Evolutionary conservation across 2,113 vertebrate species (phyloP), one percentile per base, ranked within the genome.

Genomic region (Panurus biarmicus): DNA sequence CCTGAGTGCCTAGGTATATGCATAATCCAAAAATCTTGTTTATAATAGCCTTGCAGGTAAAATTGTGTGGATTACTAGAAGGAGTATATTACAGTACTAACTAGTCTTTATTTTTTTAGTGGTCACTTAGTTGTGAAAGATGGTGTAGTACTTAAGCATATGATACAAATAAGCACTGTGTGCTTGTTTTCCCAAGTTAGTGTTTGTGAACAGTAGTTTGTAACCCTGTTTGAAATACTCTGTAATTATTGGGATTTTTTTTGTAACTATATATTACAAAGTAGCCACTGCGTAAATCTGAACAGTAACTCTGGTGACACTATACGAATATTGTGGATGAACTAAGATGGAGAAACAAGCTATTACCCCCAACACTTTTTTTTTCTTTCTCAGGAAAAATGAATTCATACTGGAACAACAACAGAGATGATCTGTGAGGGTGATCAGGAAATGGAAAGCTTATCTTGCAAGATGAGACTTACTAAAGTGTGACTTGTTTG

Each of bases 391-490:
- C 9, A 21, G 48, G 14, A 89, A 67, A 89, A 85, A 85, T 48
- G 7, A 85, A 85, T 91, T 89, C 6, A 7, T 89, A 51, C 36
- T 82, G 57, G 33, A 91, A 56, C 36, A 85, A 53, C 25, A 95
- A 56, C 35, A 85, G 69, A 91, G n/a, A 36, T 89, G 58, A 69
- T 26, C 62, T 83, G 50, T 1, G 8, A 69, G 83, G 45, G 58
- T 93, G 81, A 78, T 94, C 57, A 87, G 78, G 92, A 96, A 89
- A 87, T 82, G 53, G 81, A 91, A 82, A 91, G 12, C 57, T 91
- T 91, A n/a, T 87, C 73, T 91, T 78, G 45, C 42, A 75, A 89
- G 85, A 85, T 94, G 70, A 78, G 31, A 40, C 50, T 94, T 94
- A 56, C 85, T 60, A 77, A 84, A 71, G 31, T 81, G 38, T 84